Conservation (phyloP, 2,888 invertebrate genomes). For the Netelia melanura region DNA sequence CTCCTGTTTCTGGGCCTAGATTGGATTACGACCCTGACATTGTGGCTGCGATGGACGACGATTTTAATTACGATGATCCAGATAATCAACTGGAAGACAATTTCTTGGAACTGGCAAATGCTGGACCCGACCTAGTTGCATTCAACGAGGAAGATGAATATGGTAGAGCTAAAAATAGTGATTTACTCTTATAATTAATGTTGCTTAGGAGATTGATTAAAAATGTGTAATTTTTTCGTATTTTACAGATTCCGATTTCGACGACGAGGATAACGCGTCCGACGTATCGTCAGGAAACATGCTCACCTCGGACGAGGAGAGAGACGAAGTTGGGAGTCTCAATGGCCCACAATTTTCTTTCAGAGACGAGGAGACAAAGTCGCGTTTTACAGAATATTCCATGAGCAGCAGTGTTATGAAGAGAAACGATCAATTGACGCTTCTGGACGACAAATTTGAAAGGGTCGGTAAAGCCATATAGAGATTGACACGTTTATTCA, state of each 20-base stretch:
- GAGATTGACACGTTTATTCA: no score
- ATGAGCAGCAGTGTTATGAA: slow-evolving; percentile 96
- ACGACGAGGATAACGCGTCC: slow-evolving; percentile 80
- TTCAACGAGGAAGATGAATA: slow-evolving; percentile 82
- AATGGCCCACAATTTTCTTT: slow-evolving; percentile 85
- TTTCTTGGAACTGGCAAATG: slow-evolving; percentile 94
- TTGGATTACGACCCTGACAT: slow-evolving; percentile 96
- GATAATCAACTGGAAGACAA: slow-evolving; percentile 96
- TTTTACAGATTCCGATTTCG: slow-evolving; percentile 83
- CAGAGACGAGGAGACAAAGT: slow-evolving; percentile 91
- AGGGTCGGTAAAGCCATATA: slow-evolving; percentile 86
- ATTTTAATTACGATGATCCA: slow-evolving; percentile 94
- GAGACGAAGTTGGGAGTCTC: slow-evolving; percentile 85
- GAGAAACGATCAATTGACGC: slow-evolving; percentile 92
- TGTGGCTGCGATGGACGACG: slow-evolving; percentile 96
- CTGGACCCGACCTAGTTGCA: slow-evolving; percentile 83
- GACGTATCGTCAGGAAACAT: slow-evolving; percentile 79
- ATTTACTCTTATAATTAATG: not conserved
- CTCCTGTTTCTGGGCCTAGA: slow-evolving; percentile 88
- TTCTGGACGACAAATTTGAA: slow-evolving; percentile 96
- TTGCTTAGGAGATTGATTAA: not conserved
- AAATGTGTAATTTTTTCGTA: slow-evolving; percentile 9
- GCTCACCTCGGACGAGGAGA: slow-evolving; percentile 80
- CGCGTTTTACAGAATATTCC: slow-evolving; percentile 96
- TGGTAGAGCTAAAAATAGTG: slow-evolving; percentile 61